phyloP scores from a whole-genome alignment of 2,888 invertebrate genomes.

The Drosophila silvestris region DNA sequence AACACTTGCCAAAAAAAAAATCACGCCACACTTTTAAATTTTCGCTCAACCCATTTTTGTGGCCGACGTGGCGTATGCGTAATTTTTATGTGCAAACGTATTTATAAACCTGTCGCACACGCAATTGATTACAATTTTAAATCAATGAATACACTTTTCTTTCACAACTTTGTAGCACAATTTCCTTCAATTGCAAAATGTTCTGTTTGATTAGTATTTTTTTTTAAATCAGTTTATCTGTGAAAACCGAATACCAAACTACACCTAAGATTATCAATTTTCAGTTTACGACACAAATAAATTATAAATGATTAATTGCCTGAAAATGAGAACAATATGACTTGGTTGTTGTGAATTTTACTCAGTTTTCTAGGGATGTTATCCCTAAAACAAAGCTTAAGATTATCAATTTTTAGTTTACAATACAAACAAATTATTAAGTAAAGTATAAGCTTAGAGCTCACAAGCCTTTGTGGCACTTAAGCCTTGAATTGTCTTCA shows the following conservation, averaged over 20 bases:
- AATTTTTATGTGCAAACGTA: constrained; percentile 22
- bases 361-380: background rate
- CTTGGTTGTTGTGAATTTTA: background rate
- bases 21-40: constrained; percentile 63
- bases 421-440: background rate
- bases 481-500: background rate
- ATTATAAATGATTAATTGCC: background rate
- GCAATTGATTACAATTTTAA: background rate
- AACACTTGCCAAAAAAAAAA: constrained; percentile 58
- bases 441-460: background rate
- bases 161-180: background rate
- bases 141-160: background rate
- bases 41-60: constrained; percentile 28
- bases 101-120: background rate
- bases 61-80: constrained; percentile 55
- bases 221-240: background rate
- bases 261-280: background rate
- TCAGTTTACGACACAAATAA: background rate
- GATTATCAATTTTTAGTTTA: background rate
- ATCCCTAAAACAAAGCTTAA: background rate
- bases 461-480: background rate
- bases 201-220: background rate
- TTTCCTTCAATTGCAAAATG: background rate
- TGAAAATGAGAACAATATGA: background rate
- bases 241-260: background rate